A percentile compares a stretch with the other conserved stretches of the same genome.
Evolutionary conservation across 2,888 invertebrate species (phyloP).

Genomic region (Hypercompe scribonia): DNA sequence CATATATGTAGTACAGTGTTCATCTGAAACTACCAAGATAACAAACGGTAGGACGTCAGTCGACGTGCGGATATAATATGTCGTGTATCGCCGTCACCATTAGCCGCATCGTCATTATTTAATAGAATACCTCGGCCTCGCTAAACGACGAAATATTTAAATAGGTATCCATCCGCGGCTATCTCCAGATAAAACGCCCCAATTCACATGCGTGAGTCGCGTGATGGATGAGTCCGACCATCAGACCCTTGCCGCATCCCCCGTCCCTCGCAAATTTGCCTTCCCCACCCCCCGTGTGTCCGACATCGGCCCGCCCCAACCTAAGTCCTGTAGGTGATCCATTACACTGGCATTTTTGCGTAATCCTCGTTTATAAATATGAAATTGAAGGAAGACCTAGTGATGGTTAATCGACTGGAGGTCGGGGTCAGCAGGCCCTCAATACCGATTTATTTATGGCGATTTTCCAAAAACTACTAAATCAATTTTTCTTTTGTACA

Average conservation of each 20-base stretch:
- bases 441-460: conserved; percentile 77
- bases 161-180: conserved; percentile 82
- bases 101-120: conserved; percentile 59
- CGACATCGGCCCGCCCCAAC: conserved; percentile 67
- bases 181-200: conserved; percentile 86
- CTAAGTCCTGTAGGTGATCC: conserved; percentile 85
- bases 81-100: conserved; percentile 55
- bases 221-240: conserved; percentile 86
- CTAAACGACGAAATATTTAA: conserved; percentile 86
- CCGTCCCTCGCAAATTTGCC: conserved; percentile 79
- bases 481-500: not conserved
- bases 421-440: conserved; percentile 80
- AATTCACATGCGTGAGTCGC: conserved; percentile 85
- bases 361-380: conserved; percentile 87
- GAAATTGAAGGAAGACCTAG: conserved; percentile 86
- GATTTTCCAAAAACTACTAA: conserved; percentile 55
- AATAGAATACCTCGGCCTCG: conserved; percentile 48
- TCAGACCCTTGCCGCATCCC: conserved; percentile 83
- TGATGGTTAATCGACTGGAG: conserved; percentile 86
- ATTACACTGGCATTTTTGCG: conserved; percentile 86
- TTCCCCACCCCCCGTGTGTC: conserved; percentile 68
- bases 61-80: conserved; percentile 7
- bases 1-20: not conserved
- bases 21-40: not conserved
- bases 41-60: not conserved